These are phyloP conservation scores for Chrysemys picta DNA, from an alignment of 2,113 vertebrate species.

Conservation along the genomic window DNA sequence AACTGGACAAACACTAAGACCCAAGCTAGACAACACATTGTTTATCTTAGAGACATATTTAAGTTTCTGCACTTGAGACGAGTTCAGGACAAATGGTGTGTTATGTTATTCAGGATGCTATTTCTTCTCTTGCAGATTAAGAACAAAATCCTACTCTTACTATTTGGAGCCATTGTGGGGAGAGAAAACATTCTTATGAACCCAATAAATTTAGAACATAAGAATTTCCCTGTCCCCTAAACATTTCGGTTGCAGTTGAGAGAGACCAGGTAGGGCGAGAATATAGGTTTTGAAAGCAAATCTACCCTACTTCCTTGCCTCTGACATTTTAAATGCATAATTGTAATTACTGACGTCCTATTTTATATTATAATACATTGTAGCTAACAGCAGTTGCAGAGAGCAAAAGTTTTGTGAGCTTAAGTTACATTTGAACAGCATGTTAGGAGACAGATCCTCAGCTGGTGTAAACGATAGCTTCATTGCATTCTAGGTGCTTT, in stretches of 20 bases:
- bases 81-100: background rate
- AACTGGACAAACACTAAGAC: background rate
- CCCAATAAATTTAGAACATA: too few species aligned
- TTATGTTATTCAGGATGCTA: background rate
- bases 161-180: too few species aligned
- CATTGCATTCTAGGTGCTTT: background rate
- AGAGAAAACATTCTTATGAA: too few species aligned
- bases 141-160: too few species aligned
- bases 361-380: background rate
- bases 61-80: background rate
- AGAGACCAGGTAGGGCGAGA: too few species aligned
- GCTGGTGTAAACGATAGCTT: background rate
- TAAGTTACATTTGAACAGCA: background rate
- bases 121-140: background rate
- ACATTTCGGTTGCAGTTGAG: too few species aligned
- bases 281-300: too few species aligned
- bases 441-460: background rate
- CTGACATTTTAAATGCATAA: too few species aligned
- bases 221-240: too few species aligned
- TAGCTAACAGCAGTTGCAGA: background rate
- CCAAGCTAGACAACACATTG: background rate
- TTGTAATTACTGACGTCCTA: background rate
- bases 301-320: too few species aligned
- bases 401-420: background rate
- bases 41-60: background rate